Evolutionary conservation across 1,140 invertebrate species (phyloP), one percentile per base, ranked within the genome.

Genomic region (Drosophila virilis): DNA sequence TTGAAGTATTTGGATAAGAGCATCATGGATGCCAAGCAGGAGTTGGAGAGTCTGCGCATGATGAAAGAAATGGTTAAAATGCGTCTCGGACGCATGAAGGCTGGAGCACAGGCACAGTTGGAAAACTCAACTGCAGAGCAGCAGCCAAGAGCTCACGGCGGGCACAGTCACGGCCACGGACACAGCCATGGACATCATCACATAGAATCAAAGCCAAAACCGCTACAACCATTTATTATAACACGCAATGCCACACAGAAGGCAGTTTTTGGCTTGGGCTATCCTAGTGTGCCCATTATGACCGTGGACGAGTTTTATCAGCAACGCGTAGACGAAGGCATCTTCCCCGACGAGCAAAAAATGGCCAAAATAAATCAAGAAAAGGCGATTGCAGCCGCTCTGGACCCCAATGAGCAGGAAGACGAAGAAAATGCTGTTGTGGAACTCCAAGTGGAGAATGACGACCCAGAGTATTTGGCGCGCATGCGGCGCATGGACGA

Each of bases 241-340:
- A 98, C 98, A 0, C 95, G 95, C 81, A 96, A 98, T 93, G 95
- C 95, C 40, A 69, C 97, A 0, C 98, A 99, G 93, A 99, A 99
- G 93, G 94, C 97, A 71, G 97, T 99, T 2, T 99, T 95, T 93
- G 99, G 99, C 7, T 93, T 96, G 42, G 99, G 98, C 0, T 99
- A 99, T 94, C 98, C 98, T 0, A 96, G 97, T 89, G 91, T 99
- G 62, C 98, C 98, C 0, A 95, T 97, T 1, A 94, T 98, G 93
- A 98, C 97, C 0, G 96, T 99, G 0, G 96, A 99, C 86, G 98
- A 99, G 93, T 99, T 99, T 93, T 99, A 98, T 92, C 96, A 98
- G 51, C 94, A 98, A 92, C 94, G 97, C 78, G 95, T 97, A 0
- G 93, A 94, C 61, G 96, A 97, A 52, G 97, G 97, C 88, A 94